Evolutionary conservation across 2,797 vertebrate genomes (phyloP).

Genomic region (Diplodus sargus): DNA sequence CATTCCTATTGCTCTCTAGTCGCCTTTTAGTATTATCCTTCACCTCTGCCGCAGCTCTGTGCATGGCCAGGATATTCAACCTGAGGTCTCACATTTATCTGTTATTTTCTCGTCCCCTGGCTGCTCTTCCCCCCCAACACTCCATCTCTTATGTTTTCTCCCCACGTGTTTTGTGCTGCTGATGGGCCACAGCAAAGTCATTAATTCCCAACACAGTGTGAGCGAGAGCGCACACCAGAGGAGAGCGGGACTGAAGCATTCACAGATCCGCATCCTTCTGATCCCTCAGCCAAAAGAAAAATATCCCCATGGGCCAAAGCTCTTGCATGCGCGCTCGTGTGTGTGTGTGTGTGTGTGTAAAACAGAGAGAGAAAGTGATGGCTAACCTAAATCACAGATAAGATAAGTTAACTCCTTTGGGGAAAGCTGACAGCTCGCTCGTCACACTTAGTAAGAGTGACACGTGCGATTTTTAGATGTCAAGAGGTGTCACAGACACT

Average conservation of each 20-base stretch:
- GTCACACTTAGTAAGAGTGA: constrained; percentile 69
- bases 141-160: constrained; percentile 64
- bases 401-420: constrained; percentile 60
- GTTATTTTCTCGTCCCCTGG: constrained; percentile 57
- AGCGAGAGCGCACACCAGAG: constrained; percentile 69
- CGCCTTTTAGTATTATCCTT: constrained; percentile 63
- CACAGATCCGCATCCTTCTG: constrained; percentile 75
- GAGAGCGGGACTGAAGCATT: constrained; percentile 75
- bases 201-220: constrained; percentile 79
- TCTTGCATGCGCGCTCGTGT: constrained; percentile 29
- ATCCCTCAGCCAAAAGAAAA: constrained; percentile 81
- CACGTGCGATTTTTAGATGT: constrained; percentile 51
- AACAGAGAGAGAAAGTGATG: constrained; percentile 43
- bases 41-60: constrained; percentile 46
- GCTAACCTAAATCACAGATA: constrained; percentile 68
- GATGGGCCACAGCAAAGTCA: constrained; percentile 78
- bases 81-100: constrained; percentile 63
- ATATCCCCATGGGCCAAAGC: constrained; percentile 73
- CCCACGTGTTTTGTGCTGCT: constrained; percentile 67
- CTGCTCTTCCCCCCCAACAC: constrained; percentile 14
- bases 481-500: constrained; percentile 52
- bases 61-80: constrained; percentile 55
- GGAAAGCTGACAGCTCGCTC: constrained; percentile 59
- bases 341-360: constrained; percentile 15
- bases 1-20: constrained; percentile 70